Percentiles rank a stretch among this genome's conserved stretches.
phyloP scores from a whole-genome alignment of 2,888 invertebrate species.

The Dioctria linearis region DNA sequence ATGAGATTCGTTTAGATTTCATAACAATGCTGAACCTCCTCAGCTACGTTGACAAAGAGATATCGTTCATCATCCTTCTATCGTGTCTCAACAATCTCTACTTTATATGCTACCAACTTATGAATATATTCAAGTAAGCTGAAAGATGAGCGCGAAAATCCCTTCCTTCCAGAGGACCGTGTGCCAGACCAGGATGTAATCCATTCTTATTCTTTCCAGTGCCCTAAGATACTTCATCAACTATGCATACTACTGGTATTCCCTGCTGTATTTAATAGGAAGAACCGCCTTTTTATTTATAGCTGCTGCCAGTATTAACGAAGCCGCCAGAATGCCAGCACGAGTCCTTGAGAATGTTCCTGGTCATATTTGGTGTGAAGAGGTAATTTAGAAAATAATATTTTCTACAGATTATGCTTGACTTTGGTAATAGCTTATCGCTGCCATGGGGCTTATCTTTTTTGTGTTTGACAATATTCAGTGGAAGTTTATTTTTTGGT shows the following conservation, averaged over 20 bases:
- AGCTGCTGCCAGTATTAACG: constrained; percentile 75
- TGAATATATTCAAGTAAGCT: constrained; percentile 72
- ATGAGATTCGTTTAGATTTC: constrained; percentile 70
- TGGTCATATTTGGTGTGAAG: constrained; percentile 71
- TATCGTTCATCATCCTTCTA: constrained; percentile 73
- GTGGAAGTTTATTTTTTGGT: constrained; percentile 14
- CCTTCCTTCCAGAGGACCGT: constrained; percentile 25
- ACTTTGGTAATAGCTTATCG: constrained; percentile 16
- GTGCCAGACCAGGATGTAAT: constrained; percentile 1
- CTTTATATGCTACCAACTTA: constrained; percentile 75
- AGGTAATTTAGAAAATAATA: constrained; percentile 64
- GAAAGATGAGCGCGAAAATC: not conserved
- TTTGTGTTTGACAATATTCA: constrained; percentile 37
- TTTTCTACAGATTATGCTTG: constrained; percentile 12
- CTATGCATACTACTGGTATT: constrained; percentile 74
- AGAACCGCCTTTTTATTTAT: constrained; percentile 75
- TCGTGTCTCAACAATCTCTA: constrained; percentile 75
- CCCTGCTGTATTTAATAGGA: constrained; percentile 73
- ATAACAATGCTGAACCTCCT: constrained; percentile 72
- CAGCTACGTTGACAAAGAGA: constrained; percentile 71
- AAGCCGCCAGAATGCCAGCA: constrained; percentile 70
- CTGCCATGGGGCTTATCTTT: not conserved
- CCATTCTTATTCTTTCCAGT: constrained; percentile 60
- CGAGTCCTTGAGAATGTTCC: constrained; percentile 71
- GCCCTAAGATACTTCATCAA: constrained; percentile 68